phyloP scores from a whole-genome alignment of 2,888 invertebrate genomes.

The Suillia variegata region DNA sequence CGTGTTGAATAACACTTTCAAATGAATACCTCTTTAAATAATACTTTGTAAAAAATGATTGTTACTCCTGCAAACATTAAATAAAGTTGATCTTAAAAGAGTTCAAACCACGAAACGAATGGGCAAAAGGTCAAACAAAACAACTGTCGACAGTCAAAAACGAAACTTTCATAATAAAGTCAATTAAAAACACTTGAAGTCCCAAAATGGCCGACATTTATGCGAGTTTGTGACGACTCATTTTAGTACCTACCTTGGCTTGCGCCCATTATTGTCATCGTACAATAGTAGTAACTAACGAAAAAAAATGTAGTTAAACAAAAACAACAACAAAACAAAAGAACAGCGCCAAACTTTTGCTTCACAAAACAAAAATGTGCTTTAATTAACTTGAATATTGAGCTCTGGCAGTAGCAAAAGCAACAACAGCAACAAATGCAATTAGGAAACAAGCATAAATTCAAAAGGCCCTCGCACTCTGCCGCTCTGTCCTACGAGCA shows the following conservation, averaged over 20 bases:
- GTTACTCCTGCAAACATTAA: no score
- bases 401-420: no score
- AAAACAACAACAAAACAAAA: neutral
- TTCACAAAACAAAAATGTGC: slow-evolving; percentile 16
- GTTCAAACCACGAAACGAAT: no score
- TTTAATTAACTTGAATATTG: slow-evolving; percentile 28
- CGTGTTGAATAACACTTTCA: no score
- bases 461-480: slow-evolving; percentile 13
- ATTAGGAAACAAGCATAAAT: slow-evolving; percentile 19
- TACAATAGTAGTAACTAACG: neutral
- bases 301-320: neutral
- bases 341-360: no score
- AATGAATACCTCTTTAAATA: no score
- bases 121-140: neutral
- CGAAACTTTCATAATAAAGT: slow-evolving; percentile 32
- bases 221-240: slow-evolving; percentile 2
- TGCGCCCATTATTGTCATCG: neutral
- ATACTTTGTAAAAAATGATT: no score
- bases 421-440: slow-evolving; percentile 4
- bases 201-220: slow-evolving; percentile 17
- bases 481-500: no score
- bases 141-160: neutral
- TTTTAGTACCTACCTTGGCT: neutral
- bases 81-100: no score
- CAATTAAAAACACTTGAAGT: slow-evolving; percentile 30